Base-by-base conservation (phyloP, 2,113 vertebrate genomes). In the Onychorhynchus coronatus region DNA sequence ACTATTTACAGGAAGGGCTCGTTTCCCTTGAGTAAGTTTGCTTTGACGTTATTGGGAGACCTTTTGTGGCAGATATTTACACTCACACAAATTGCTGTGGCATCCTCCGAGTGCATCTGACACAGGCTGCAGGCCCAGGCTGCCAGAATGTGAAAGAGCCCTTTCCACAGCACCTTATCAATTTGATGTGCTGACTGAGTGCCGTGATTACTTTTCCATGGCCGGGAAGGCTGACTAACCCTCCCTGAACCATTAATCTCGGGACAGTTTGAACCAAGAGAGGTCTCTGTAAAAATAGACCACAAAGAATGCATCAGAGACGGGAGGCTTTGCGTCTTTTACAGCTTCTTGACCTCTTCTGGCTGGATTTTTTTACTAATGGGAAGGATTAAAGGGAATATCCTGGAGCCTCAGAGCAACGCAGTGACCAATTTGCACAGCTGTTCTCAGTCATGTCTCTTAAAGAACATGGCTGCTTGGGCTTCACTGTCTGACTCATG, bases 221-320 rank as follows among this genome's bases (percentile, higher is more conserved):
- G 52, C 70, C 0, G 1, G 78, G 91, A 83, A 73, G 50, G 47
- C 80, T 96, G 81, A 89, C 93, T 93, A 94, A 77, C 62, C 46
- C 53, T 91, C 70, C 62, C 74, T 25, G 56, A 89, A 62, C 72
- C 75, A 88, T 92, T 83, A 63, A 81, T 95, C 93, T 96, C 53
- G 66, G 83, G 84, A 92, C 80, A 95, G 81, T 70, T 85, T 86
- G 91, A 91, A 92, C 90, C 79, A 70, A 49, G 47, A 82, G 79
- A 86, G 22, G 66, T 70, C 85, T 91, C 86, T 89, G 79, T 58
- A 96, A 95, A 96, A 97, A 94, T 22, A 94, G 91, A 89, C 84
- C 65, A 46, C 47, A 79, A 95, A 88, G 49, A 88, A 88, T 53
- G 74, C 83, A 66, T 23, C 41, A 50, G 65, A 74, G 52, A 84